Percentiles rank a stretch among this genome's conserved stretches.
phyloP scores from a whole-genome alignment of 2,888 invertebrate genomes.

The Lasioglossum marginatum region DNA sequence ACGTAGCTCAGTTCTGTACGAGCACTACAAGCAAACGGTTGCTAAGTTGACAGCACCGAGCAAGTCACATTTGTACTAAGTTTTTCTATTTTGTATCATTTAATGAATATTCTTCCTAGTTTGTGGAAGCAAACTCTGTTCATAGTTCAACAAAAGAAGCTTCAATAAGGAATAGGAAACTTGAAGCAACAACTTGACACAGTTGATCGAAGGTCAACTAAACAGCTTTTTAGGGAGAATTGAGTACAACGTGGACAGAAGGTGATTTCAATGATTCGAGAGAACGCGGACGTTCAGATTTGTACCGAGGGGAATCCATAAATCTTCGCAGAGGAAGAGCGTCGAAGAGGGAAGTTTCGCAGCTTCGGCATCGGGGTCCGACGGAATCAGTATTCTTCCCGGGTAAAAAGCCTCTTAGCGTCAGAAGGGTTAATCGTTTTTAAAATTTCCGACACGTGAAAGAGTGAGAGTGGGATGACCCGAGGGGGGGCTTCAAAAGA shows the following conservation, averaged over 20 bases:
- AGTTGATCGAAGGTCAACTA: no score
- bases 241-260: neutral
- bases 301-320: neutral
- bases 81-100: no score
- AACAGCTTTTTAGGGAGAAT: neutral
- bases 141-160: no score
- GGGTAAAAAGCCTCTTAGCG: slow-evolving; percentile 41
- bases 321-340: neutral
- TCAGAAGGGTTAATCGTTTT: slow-evolving; percentile 61
- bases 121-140: no score
- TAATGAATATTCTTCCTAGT: no score
- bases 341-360: neutral
- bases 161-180: neutral
- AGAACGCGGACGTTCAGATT: neutral
- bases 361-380: slow-evolving; percentile 14
- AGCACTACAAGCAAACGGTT: no score
- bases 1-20: no score
- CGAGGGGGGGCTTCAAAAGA: slow-evolving; percentile 47
- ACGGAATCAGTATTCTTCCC: slow-evolving; percentile 53
- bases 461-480: slow-evolving; percentile 35
- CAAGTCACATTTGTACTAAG: no score
- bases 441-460: slow-evolving; percentile 63
- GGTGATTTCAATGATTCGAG: neutral
- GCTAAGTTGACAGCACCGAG: no score
- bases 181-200: neutral